These are phyloP conservation scores for Rhagoletis pomonella DNA, from an alignment of 1,140 invertebrate genomes.

Conservation along the genomic window DNA sequence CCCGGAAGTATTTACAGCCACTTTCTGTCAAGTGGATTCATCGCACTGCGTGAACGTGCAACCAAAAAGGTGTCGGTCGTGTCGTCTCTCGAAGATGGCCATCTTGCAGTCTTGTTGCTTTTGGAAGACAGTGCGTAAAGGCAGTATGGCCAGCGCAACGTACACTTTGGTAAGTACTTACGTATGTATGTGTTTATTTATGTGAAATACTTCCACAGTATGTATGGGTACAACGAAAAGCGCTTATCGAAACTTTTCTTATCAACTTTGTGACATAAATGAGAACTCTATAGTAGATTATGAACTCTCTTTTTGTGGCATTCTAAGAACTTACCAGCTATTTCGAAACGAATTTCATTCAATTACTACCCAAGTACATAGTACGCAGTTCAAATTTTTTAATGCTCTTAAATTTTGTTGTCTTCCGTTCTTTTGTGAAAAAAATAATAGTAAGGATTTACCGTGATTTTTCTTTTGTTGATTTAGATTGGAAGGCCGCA, in stretches of 20 bases:
- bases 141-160: conserved; percentile 84
- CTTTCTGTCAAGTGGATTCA: not conserved
- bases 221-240: not conserved
- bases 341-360: too few species aligned
- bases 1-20: not conserved
- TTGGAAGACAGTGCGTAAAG: conserved; percentile 85
- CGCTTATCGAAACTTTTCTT: not conserved
- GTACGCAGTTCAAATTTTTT: too few species aligned
- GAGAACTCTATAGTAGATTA: too few species aligned
- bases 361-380: too few species aligned
- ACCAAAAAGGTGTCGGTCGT: not conserved
- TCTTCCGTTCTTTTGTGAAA: too few species aligned
- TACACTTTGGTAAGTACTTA: conserved; percentile 82
- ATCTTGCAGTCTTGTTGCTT: conserved; percentile 89
- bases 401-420: too few species aligned
- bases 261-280: not conserved
- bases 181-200: not conserved
- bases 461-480: too few species aligned
- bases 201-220: not conserved
- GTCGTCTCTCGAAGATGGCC: conserved; percentile 76
- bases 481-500: too few species aligned
- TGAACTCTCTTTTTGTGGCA: too few species aligned
- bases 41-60: too few species aligned
- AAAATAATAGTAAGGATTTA: too few species aligned
- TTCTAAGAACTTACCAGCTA: too few species aligned